phyloP scores from a whole-genome alignment of 2,113 vertebrate species.

The Plectropomus leopardus region DNA sequence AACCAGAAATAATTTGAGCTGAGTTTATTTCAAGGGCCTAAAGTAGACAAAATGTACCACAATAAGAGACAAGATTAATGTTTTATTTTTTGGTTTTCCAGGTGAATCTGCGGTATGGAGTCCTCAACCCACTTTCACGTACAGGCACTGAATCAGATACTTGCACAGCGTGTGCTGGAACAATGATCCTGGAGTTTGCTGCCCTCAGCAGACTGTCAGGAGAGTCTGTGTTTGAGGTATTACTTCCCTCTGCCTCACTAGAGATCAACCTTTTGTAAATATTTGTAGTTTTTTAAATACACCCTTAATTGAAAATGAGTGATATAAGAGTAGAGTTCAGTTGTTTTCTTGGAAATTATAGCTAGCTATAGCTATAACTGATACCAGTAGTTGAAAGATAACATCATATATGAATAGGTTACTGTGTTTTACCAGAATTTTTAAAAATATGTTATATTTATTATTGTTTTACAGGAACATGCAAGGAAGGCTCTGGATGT shows the following conservation, averaged over 20 bases:
- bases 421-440: background rate
- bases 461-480: constrained; percentile 85
- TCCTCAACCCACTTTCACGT: constrained; percentile 88
- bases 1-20: background rate
- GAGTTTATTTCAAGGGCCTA: constrained; percentile 5
- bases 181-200: constrained; percentile 98
- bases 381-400: background rate
- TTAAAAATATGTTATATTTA: background rate
- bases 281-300: background rate
- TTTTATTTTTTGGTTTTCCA: constrained; percentile 65
- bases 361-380: background rate
- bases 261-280: background rate
- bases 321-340: background rate
- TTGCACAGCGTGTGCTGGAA: constrained; percentile 98
- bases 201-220: constrained; percentile 97
- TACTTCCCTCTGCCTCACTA: background rate
- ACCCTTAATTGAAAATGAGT: background rate
- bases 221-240: constrained; percentile 95
- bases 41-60: background rate
- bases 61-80: background rate
- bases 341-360: background rate
- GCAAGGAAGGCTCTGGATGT: constrained; percentile 97
- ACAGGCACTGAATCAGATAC: constrained; percentile 98
- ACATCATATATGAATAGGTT: background rate
- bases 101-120: constrained; percentile 97